Evolutionary conservation across 2,113 vertebrate species (phyloP), one percentile per base, ranked within the genome.

Genomic region (Petroica traversi): DNA sequence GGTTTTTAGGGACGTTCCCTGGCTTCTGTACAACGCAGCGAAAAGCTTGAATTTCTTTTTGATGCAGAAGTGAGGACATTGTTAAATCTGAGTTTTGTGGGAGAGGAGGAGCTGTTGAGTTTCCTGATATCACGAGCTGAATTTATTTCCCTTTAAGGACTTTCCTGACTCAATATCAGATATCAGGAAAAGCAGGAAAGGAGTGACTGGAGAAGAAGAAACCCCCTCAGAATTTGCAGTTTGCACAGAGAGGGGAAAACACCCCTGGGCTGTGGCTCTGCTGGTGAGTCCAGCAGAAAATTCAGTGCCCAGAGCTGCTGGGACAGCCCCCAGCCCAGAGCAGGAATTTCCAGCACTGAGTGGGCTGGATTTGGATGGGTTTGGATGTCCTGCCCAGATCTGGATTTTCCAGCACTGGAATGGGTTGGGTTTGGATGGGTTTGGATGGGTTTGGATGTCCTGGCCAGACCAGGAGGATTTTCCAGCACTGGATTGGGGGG

Each of bases 51-150:
- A 40, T 68, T 91, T 52, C 31, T 28, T 69, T 86, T 31, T 31
- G 9, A 25, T 23, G 68, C 28, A 34, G 59, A 34, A 76, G 29
- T 0, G 8, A 80, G 54, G 41, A n/a, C 0, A 1, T 43, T 19
- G 38, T 76, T 18, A 69, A 89, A 52, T 48, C 29, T 5, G 48
- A 59, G 9, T 31, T 86, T 31, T n/a, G 59, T 40, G 68, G 58
- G 23, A 77, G 41, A 69, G 45, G n/a, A 93, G 67, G 31, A 61
- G 43, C 5, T 0, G 14, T 14, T 74, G 40, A 40, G 41, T 69
- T 74, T 55, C 7, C 1, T 1, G 4, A 12, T 19, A 28, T 26
- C 36, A 6, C 0, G 1, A 34, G 20, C 41, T 49, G 52, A 69
- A 82, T 57, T 41, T n/a, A 22, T 28, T 93, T 71, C 38, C 29